Percentiles rank a stretch among this genome's conserved stretches.
Conservation (phyloP, 2,888 invertebrate genomes). For the Beris morrisii region DNA sequence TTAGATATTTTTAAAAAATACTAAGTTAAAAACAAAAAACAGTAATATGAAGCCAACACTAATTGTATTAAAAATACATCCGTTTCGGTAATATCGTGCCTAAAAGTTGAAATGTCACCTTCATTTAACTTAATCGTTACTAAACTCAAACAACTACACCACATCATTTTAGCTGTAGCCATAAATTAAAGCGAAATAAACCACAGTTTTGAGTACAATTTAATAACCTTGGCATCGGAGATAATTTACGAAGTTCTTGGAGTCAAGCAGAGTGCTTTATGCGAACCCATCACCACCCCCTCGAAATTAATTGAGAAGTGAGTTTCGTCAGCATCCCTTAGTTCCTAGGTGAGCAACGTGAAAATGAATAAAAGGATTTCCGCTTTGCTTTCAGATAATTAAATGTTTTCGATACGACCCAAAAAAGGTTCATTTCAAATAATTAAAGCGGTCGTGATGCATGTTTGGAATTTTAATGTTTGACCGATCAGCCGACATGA, state of each 20-base stretch:
- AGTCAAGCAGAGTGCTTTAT: constrained; percentile 5
- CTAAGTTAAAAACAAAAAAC: too few relatives aligned
- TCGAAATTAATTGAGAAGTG: constrained; percentile 23
- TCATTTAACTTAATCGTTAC: too few relatives aligned
- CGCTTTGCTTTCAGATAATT: constrained; percentile 22
- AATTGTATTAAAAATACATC: too few relatives aligned
- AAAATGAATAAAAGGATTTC: constrained; percentile 18
- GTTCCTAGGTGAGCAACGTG: constrained; percentile 4
- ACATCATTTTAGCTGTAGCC: constrained; percentile 1
- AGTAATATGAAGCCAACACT: too few relatives aligned
- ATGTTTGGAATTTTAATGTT: constrained; percentile 21
- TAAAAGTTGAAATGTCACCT: too few relatives aligned
- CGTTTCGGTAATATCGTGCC: too few relatives aligned
- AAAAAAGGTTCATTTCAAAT: constrained; percentile 30
- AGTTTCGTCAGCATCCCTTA: constrained; percentile 9
- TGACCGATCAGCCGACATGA: neutral
- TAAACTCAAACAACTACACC: too few relatives aligned
- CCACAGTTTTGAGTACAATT: constrained; percentile 32
- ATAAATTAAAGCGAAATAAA: constrained; percentile 33
- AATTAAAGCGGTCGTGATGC: constrained; percentile 30
- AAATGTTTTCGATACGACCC: constrained; percentile 25
- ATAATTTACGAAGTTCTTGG: constrained; percentile 28
- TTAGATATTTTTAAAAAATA: neutral
- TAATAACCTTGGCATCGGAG: constrained; percentile 28
- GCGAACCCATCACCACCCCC: constrained; percentile 21